Evolutionary conservation across 2,113 vertebrate genomes (phyloP), one percentile per base, ranked within the genome.

Genomic region (Lagopus muta): DNA sequence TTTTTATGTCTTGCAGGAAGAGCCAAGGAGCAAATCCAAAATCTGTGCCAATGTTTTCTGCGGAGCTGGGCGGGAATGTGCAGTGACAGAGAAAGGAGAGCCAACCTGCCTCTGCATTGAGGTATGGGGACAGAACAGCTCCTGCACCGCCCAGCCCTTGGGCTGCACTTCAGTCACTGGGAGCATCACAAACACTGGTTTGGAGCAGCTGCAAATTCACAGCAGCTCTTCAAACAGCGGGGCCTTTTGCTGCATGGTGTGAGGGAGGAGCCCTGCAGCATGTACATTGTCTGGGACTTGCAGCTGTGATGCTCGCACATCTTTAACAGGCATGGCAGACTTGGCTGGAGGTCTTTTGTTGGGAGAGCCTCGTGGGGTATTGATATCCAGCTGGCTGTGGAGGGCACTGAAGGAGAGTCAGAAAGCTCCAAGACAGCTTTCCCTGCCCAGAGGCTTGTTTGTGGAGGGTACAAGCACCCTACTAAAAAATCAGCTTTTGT

Each of bases 1-100:
- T 42, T 86, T 95, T 89, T 97, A 43, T 96, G 11, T 95, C 81
- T 92, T 95, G 89, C 84, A 97, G 97, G 98, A 99, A 97, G 99
- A 99, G 92, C 84, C 97, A 61, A 98, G 98, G 95, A 99, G 99
- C 98, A 99, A 99, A 96, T 99, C 99, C 91, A 99, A 99, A 98
- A 98, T 99, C 90, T 99, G 99, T 69, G 99, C 99, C 97, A 99
- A 99, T 61, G 99, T 99, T 87, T 99, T 99, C 97, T 99, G 99
- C 6, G 99, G 99, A 76, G 99, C 99, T 1, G 99, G 99, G 38
- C 98, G 99, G 74, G 99, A 99, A 88, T 99, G 99, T 75, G 97
- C 99, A 1, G 98, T 99, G 67, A 99, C 97, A 0, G 99, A 99
- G 97, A 99, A 99, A 93, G 98, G 98, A 73, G 99, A 99, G 38